Evolutionary conservation across 1,140 invertebrate genomes (phyloP).

Genomic region (Scaptodrosophila lebanonensis): DNA sequence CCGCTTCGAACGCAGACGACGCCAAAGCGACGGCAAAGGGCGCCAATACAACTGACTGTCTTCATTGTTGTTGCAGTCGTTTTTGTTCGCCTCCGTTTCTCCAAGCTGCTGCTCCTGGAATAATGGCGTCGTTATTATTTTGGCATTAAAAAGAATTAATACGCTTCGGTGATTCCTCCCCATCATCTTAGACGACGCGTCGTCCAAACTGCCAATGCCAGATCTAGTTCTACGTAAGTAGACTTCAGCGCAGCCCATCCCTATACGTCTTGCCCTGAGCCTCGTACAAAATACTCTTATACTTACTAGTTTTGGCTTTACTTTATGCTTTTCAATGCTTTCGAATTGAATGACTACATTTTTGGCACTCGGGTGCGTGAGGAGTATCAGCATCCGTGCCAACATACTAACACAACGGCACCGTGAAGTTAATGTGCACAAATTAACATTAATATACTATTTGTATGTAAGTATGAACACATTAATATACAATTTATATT

Average conservation of each 20-base stretch:
- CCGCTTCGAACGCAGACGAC: slow-evolving; percentile 35
- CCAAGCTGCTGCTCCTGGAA: slow-evolving; percentile 39
- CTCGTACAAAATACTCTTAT: slow-evolving; percentile 34
- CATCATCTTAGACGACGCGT: slow-evolving; percentile 40
- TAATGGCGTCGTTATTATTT: slow-evolving; percentile 75
- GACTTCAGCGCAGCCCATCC: too few relatives aligned
- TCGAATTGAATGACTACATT: slow-evolving; percentile 38
- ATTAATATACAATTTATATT: too few relatives aligned
- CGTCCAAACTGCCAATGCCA: too few relatives aligned
- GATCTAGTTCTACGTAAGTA: slow-evolving; percentile 70
- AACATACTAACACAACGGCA: too few relatives aligned
- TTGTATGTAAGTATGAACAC: too few relatives aligned
- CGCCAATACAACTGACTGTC: too few relatives aligned
- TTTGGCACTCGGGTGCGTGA: slow-evolving; percentile 39
- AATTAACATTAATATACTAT: too few relatives aligned
- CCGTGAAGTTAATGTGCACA: too few relatives aligned
- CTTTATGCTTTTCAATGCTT: slow-evolving; percentile 60
- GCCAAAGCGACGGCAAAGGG: slow-evolving; percentile 37
- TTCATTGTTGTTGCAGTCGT: slow-evolving; percentile 4
- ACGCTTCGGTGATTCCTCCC: slow-evolving; percentile 65
- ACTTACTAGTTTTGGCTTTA: slow-evolving; percentile 48
- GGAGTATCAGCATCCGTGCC: too few relatives aligned
- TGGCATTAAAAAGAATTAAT: slow-evolving; percentile 75
- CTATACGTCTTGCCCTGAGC: too few relatives aligned
- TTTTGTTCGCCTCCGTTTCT: slow-evolving; percentile 9